Base-by-base conservation (phyloP, 2,888 invertebrate genomes). In the Dorcus parallelipipedus region DNA sequence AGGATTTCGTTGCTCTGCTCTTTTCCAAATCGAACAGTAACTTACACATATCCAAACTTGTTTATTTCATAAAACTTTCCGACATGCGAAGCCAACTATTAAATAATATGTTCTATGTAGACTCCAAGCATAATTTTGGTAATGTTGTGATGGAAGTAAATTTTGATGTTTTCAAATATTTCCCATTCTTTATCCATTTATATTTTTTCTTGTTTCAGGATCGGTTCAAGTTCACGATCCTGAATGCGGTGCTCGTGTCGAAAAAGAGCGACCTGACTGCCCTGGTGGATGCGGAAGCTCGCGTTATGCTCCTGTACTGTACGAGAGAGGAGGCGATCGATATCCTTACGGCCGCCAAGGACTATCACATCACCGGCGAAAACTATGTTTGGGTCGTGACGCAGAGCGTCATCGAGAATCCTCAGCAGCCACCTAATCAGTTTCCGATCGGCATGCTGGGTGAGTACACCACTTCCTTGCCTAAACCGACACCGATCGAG, bases 381-480 rank as follows among this genome's bases (percentile, higher is more conserved):
- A 95, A 95, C 77, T 96, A 95, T 78, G 93, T 97, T 8, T 97
- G 97, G 97, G 94, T 97, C 58, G 96, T 95, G 17, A 95, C 95
- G 51, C 96, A 97, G 78, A 93, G 93, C 74, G 95, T 95, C 65
- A 91, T 95, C 59, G 91, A 91, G 70, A 90, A 90, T 67, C 84
- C 89, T 71, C 84, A 87, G 72, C 89, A 91, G 71, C 86, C 86
- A 7, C 85, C 86, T 26, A 81, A 84, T 52, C 86, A 92, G 75
- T 95, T 95, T 77, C 95, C 95, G 0, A 89, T 94, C 38, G 95
- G 95, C 56, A 94, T 95, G 93, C 82, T 95, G 52, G 95, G 92
- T 92, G 75, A 80, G 86, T 81, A 33, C 26, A 5, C 26, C 7
- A 7, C 26, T 5, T 33, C 7, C 26, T 6, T 7, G 26, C 7